Conservation (phyloP, 2,888 invertebrate genomes). For the Diarsia dahlii region DNA sequence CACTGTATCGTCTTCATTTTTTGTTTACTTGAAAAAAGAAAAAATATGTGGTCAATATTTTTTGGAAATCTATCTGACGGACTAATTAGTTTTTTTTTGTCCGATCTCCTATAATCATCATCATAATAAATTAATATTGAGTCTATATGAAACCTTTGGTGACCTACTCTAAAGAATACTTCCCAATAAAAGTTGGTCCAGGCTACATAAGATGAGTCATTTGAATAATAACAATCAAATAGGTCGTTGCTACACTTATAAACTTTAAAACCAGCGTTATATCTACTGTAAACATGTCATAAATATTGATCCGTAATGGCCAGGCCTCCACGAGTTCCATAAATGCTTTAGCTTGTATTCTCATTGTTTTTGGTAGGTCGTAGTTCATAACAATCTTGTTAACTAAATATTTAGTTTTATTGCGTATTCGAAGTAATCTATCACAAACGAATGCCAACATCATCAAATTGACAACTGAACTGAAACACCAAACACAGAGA, state of each 20-base stretch:
- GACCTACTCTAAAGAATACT: background rate
- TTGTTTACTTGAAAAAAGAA: no score
- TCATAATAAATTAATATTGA: background rate
- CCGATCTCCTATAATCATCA: no score
- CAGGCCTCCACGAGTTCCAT: slow-evolving; percentile 80
- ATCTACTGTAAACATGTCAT: slow-evolving; percentile 82
- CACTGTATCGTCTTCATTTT: no score
- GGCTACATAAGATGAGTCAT: slow-evolving; percentile 69
- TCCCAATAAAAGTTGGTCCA: background rate
- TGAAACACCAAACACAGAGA: slow-evolving; percentile 71
- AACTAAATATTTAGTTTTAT: slow-evolving; percentile 74
- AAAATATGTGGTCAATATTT: no score
- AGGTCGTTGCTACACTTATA: slow-evolving; percentile 81
- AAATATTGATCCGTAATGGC: slow-evolving; percentile 75
- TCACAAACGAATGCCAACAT: slow-evolving; percentile 77
- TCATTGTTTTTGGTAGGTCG: slow-evolving; percentile 74
- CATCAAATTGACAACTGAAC: slow-evolving; percentile 69
- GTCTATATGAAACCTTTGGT: background rate
- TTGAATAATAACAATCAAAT: slow-evolving; percentile 82
- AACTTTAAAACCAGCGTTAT: slow-evolving; percentile 81
- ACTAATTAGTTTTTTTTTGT: no score
- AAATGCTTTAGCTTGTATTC: slow-evolving; percentile 80
- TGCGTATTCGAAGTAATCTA: slow-evolving; percentile 70
- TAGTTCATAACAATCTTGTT: slow-evolving; percentile 82
- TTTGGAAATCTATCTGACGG: no score